Evolutionary conservation across 1,140 invertebrate species (phyloP), one percentile per base, ranked within the genome.

Genomic region (Aradophagus sp.): DNA sequence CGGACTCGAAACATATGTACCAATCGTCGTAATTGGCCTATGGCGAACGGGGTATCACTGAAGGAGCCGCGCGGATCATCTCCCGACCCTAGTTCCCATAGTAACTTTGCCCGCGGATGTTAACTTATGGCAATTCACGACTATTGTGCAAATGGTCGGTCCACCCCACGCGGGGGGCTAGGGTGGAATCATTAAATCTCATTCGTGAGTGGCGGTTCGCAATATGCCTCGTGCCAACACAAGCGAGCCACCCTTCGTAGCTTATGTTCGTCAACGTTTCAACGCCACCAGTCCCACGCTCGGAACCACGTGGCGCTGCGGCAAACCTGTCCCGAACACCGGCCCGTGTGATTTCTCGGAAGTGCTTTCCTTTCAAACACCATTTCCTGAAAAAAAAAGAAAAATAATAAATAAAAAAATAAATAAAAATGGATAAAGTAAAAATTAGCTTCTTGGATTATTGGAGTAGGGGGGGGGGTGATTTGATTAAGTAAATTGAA

Each of bases 221-320:
- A 84, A 84, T 84, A 84, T 84, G 81, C 67, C 79, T 73, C 78
- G 80, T 81, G 82, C 79, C 79, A 82, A 76, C 70, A 77, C 77
- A 65, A 71, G 68, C 71, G 76, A 68, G 56, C 66, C 56, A 67
- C 67, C 72, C 67, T 66, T 44, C 47, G 56, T n/a, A 34, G 12
- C 47, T 52, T 66, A 35, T 58, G 66, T 66, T 71, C 70, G 32
- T 67, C 74, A 68, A 76, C 75, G 76, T 77, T 39, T 62, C 47
- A 58, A 16, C 55, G 63, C 69, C 76, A 62, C 73, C 62, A 79
- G 77, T 83, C 81, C 78, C 81, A 83, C 80, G 80, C 77, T 80
- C 32, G 32, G 14, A 44, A 78, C 71, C 80, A 77, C 80, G 80
- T 81, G 80, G 62, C 71, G 35, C 62, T 74, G 44, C 59, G 73